These are phyloP conservation scores for Dendrolimus houi DNA, from an alignment of 2,888 invertebrate species.

Conservation along the genomic window DNA sequence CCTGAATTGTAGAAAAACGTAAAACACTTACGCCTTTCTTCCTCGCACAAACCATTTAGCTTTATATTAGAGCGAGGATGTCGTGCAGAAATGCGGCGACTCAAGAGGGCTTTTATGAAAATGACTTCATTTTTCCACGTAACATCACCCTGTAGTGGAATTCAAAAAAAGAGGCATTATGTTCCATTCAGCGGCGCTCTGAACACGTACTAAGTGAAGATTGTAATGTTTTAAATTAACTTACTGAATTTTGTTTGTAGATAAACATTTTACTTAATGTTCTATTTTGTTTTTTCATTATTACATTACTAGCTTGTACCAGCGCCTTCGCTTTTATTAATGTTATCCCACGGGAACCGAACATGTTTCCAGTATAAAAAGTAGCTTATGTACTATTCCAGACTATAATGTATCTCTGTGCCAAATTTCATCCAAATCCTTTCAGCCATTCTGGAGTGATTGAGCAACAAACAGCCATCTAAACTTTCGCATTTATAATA, in stretches of 20 bases:
- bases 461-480: too few relatives aligned
- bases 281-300: neutral
- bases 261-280: neutral
- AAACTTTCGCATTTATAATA: too few relatives aligned
- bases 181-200: constrained; percentile 28
- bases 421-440: too few relatives aligned
- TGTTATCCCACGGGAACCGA: too few relatives aligned
- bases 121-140: constrained; percentile 44
- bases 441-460: too few relatives aligned
- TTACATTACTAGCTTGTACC: neutral
- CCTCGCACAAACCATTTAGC: constrained; percentile 5
- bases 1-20: constrained; percentile 7
- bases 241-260: neutral
- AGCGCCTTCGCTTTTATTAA: too few relatives aligned
- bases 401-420: too few relatives aligned
- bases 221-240: neutral
- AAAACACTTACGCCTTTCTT: constrained; percentile 4
- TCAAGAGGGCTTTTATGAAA: constrained; percentile 18
- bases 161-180: constrained; percentile 27
- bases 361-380: too few relatives aligned
- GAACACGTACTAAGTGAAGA: constrained; percentile 23
- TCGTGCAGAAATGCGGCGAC: constrained; percentile 35
- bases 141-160: constrained; percentile 30
- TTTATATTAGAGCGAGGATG: constrained; percentile 21
- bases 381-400: too few relatives aligned